Base-by-base conservation (phyloP, 2,888 invertebrate species). In the Dicycla oo region DNA sequence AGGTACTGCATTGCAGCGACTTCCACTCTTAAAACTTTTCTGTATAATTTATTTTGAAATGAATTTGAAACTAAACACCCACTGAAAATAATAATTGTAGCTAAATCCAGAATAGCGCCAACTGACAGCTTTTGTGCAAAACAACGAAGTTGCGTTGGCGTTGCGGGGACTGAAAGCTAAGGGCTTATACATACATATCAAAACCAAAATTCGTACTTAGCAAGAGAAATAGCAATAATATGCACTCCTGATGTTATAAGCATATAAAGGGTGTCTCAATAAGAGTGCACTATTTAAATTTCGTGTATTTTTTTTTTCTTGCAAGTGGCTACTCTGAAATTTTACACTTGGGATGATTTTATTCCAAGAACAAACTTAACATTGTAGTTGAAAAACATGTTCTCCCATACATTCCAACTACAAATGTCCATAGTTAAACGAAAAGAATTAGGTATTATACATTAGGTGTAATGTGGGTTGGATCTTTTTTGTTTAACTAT, bases 101-200 rank as follows among this genome's bases (percentile, higher is more conserved):
- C 7, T 49, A 56, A 26, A 66, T 30, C 10, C n/a, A 61, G 26
- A 66, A 61, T 62, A 66, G 26, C 40, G 13, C 2, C 63, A 43
- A 54, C 11, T 57, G 73, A 66, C 57, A 66, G 73, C 43, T 38
- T 45, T 56, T 56, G 54, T 63, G 43, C 23, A 45, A 76, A 67
- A 60, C 10, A 43, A 49, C n/a, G 10, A 66, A 63, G n/a, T 43
- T 53, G 20, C 23, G 65, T 73, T 65, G 73, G 73, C 65, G 73
- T 57, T n/a, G 20, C 40, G 13, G 40, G 18, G 7, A 49, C 43
- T 63, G 15, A 18, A n/a, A 18, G n/a, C 47, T 73, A 45, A 65
- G 49, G 73, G 30, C 49, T 3, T 49, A 20, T 1, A 34, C 34
- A 34, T 34, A 1, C 57, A 72, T n/a, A 56, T 40, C 1, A 40